Evolutionary conservation across 2,113 vertebrate genomes (phyloP).

Genomic region (Otus sunia): DNA sequence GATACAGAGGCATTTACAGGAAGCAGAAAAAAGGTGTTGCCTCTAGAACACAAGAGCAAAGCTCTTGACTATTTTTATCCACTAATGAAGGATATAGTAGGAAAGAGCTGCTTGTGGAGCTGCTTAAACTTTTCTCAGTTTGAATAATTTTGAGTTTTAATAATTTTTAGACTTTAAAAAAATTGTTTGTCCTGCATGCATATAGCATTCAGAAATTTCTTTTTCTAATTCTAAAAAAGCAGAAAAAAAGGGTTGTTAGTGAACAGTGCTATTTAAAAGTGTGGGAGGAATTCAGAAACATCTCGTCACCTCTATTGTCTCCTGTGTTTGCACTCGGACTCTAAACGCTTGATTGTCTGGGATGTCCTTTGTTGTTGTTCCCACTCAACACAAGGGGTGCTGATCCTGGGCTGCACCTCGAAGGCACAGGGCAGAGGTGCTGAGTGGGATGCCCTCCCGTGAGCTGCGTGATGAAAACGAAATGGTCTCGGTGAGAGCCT

Average conservation of each 20-base stretch:
- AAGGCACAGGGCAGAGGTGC: not conserved
- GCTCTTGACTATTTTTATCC: constrained; percentile 40
- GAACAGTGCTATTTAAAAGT: not conserved
- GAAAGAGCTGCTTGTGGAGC: not conserved
- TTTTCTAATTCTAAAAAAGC: not conserved
- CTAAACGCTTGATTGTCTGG: not conserved
- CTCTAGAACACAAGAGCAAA: constrained; percentile 17
- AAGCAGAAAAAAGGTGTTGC: constrained; percentile 48
- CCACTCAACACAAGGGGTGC: not conserved
- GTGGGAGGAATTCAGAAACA: not conserved
- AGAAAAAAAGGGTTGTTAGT: not conserved
- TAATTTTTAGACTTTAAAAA: not conserved
- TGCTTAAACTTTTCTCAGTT: not conserved
- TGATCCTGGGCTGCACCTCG: not conserved
- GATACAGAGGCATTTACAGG: constrained; percentile 16
- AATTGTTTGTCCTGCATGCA: not conserved
- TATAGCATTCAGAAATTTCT: not conserved
- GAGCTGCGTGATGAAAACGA: not conserved
- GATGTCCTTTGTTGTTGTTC: not conserved
- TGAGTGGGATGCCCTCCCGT: not conserved
- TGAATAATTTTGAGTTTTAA: not conserved
- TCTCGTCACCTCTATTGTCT: constrained; percentile 18
- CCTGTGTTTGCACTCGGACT: not conserved
- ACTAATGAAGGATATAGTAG: not conserved
- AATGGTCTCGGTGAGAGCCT: not conserved